These are phyloP conservation scores for Albula glossodonta DNA, from an alignment of 2,113 vertebrate species.

Conservation along the genomic window DNA sequence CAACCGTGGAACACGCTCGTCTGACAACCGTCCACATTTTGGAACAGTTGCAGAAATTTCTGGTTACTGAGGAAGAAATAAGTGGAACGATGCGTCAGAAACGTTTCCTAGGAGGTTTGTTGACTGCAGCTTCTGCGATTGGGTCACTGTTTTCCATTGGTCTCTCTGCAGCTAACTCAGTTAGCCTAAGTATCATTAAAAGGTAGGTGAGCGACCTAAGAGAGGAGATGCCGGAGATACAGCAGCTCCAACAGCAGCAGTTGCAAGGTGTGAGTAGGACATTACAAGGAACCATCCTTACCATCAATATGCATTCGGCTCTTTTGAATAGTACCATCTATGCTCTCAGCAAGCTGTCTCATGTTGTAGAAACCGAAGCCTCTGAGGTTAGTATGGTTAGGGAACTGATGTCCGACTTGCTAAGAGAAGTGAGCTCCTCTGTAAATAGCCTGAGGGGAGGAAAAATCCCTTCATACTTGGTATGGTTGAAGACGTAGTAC, in stretches of 20 bases:
- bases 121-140: neutral
- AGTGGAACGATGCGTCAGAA: constrained; percentile 18
- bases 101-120: neutral
- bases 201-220: constrained; percentile 3
- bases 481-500: neutral
- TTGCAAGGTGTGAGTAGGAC: neutral
- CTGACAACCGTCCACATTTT: constrained; percentile 12
- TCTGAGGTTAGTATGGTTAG: neutral
- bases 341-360: neutral
- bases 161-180: constrained; percentile 10
- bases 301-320: constrained; percentile 12
- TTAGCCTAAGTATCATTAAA: neutral
- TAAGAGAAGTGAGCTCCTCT: neutral
- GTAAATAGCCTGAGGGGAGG: neutral
- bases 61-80: constrained; percentile 4
- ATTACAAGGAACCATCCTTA: constrained; percentile 6
- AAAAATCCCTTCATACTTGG: neutral
- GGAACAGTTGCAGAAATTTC: constrained; percentile 11
- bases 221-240: constrained; percentile 17
- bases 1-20: constrained; percentile 5
- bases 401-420: constrained; percentile 1
- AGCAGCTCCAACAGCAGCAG: constrained; percentile 7
- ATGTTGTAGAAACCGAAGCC: neutral
- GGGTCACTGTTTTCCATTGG: constrained; percentile 22
- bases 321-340: neutral